phyloP scores from a whole-genome alignment of 2,888 invertebrate species.

The Cryptocephalus primarius region DNA sequence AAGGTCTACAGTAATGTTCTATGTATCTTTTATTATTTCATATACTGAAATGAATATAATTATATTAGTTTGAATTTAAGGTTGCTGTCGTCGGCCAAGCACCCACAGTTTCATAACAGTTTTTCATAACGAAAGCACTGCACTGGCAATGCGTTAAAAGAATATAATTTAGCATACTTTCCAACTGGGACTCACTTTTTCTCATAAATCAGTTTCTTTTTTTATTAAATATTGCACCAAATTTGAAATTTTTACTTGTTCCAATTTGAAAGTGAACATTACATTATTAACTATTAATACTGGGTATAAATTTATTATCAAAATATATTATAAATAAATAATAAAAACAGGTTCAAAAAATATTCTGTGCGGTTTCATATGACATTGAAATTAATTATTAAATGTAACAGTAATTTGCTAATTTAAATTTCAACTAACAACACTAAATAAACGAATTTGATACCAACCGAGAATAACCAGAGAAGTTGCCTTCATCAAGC shows the following conservation, averaged over 20 bases:
- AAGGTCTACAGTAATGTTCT: background rate
- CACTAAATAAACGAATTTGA: no score
- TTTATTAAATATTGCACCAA: conserved; percentile 9
- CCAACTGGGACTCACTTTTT: conserved; percentile 12
- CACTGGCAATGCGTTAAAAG: conserved; percentile 12
- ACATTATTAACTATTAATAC: no score
- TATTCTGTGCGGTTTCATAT: no score
- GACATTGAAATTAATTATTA: no score
- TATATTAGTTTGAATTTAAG: conserved; percentile 22
- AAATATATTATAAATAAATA: no score
- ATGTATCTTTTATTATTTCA: conserved; percentile 27
- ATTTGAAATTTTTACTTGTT: conserved; percentile 1
- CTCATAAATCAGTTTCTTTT: conserved; percentile 1
- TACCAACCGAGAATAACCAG: no score
- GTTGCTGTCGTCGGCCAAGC: conserved; percentile 22
- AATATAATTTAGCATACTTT: conserved; percentile 8
- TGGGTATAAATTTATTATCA: no score
- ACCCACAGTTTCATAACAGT: conserved; percentile 21
- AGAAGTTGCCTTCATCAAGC: no score
- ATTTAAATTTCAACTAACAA: no score
- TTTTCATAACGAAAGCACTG: conserved; percentile 17
- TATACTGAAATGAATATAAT: conserved; percentile 27
- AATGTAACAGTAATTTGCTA: no score
- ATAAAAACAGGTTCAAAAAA: no score
- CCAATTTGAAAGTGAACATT: background rate